Conservation (phyloP, 35 echinoderm and acorn worm species). For the Heliocidaris erythrogramma region DNA sequence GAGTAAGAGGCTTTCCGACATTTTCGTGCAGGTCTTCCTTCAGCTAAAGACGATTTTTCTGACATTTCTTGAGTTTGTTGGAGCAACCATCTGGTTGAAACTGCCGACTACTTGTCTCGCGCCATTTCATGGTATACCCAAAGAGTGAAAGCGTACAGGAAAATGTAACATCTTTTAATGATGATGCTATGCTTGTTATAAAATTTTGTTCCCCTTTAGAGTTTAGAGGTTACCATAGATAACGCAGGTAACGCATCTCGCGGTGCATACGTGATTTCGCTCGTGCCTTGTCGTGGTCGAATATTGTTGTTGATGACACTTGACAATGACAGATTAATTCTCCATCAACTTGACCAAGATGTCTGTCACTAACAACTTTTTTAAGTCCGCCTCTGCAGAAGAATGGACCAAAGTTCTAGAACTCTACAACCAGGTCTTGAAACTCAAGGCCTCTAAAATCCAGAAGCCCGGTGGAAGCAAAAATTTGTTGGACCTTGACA, state of each 20-base stretch:
- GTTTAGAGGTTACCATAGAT: too few species aligned
- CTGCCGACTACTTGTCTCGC: background rate
- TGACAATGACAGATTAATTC: background rate
- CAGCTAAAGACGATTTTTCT: background rate
- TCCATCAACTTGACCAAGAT: too few species aligned
- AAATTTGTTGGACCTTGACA: constrained; percentile 80
- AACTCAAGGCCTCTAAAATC: constrained; percentile 83
- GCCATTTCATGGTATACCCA: background rate
- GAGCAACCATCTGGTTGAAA: background rate
- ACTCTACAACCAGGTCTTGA: constrained; percentile 75
- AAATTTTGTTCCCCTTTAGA: too few species aligned
- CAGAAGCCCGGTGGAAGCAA: constrained; percentile 83
- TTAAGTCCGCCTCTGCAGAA: constrained; percentile 51
- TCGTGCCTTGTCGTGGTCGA: too few species aligned
- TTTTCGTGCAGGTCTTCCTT: constrained; percentile 22
- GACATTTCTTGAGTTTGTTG: background rate
- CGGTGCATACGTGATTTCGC: too few species aligned
- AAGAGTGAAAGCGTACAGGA: background rate
- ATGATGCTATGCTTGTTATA: too few species aligned
- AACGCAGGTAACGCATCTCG: too few species aligned
- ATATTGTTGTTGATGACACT: too few species aligned
- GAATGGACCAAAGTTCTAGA: constrained; percentile 74
- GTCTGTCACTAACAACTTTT: constrained; percentile 55
- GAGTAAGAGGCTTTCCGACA: constrained; percentile 28
- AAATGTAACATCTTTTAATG: background rate